Percentiles rank a stretch among this genome's conserved stretches.
Conservation (phyloP, 2,888 invertebrate species). For the Pecten maximus region DNA sequence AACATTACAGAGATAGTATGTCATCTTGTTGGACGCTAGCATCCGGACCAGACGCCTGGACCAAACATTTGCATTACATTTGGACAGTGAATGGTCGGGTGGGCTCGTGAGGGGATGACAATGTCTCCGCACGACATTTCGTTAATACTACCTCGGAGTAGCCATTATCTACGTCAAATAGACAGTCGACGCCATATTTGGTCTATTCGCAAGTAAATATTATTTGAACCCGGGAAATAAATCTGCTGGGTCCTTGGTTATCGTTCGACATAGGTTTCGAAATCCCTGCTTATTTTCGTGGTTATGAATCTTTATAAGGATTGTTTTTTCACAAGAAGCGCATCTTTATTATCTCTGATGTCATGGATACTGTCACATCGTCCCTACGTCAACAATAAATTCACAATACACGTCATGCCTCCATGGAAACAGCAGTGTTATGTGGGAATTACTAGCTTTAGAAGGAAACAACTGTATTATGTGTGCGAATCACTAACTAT, state of each 20-base stretch:
- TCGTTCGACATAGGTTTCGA: not conserved
- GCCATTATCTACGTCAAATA: not conserved
- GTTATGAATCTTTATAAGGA: not conserved
- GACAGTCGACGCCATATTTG: not conserved
- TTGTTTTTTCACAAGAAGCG: not conserved
- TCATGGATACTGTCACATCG: not conserved
- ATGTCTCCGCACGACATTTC: not conserved
- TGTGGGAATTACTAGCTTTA: not conserved
- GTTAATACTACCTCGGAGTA: not conserved
- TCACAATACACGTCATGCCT: not conserved
- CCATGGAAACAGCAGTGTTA: not conserved
- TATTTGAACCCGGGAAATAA: not conserved
- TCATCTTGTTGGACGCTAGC: conserved; percentile 9
- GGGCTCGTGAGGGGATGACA: not conserved
- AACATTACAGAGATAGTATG: not conserved
- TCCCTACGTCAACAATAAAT: not conserved
- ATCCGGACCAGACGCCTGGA: not conserved
- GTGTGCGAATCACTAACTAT: no score
- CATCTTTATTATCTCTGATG: not conserved
- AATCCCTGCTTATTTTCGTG: not conserved
- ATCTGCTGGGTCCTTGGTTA: not conserved
- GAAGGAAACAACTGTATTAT: not conserved
- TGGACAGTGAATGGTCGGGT: conserved; percentile 15
- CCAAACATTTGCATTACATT: conserved; percentile 35
- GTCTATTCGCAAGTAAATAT: not conserved